Conservation (phyloP, 2,888 invertebrate genomes). For the Orchesellides sinensis region DNA sequence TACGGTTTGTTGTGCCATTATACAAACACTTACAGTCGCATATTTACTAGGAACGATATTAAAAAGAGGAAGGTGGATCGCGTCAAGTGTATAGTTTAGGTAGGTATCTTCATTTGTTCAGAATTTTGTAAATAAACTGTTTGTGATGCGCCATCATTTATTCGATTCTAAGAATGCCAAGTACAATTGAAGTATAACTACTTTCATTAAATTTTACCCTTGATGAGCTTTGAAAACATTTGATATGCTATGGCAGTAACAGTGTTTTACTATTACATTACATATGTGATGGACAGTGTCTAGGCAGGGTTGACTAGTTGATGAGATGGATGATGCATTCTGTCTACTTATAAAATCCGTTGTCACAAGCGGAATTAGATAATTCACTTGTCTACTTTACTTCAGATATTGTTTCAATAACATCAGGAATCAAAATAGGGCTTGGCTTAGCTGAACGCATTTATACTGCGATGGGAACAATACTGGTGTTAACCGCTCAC, state of each 20-base stretch:
- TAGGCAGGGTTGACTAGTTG: neutral
- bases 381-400: conserved; percentile 22
- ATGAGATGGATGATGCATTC: neutral
- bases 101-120: no score
- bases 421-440: neutral
- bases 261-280: neutral
- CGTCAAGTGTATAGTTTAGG: no score
- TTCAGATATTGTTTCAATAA: conserved; percentile 18
- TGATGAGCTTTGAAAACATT: no score
- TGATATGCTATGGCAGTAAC: no score
- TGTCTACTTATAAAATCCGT: no score
- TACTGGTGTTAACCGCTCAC: neutral
- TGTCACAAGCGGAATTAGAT: conserved; percentile 4
- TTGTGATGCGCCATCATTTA: no score
- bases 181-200: neutral
- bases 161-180: no score
- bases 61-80: no score
- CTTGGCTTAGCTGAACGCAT: conserved; percentile 13
- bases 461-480: neutral
- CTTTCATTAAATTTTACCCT: neutral
- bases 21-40: no score
- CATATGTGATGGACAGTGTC: neutral
- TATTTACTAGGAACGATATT: no score
- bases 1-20: no score
- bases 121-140: no score